Evolutionary conservation across 2,888 invertebrate genomes (phyloP).

Genomic region (Heterodera filipjevi): DNA sequence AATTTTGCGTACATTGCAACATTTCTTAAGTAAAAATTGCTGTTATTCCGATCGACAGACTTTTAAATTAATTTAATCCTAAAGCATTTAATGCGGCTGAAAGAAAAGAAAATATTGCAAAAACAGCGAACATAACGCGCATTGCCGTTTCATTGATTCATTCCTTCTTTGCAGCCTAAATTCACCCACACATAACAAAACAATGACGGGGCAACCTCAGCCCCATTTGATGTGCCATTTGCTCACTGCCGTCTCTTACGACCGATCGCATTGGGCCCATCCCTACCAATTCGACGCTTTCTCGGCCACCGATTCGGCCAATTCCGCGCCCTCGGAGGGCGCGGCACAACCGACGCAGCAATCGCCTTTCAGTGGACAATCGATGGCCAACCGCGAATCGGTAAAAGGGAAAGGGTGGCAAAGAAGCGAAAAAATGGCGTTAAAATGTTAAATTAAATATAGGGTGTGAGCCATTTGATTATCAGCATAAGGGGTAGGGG

Average conservation of each 20-base stretch:
- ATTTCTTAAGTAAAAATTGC: too few relatives aligned
- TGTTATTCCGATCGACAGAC: too few relatives aligned
- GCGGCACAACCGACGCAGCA: background rate
- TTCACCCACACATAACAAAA: background rate
- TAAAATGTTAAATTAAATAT: background rate
- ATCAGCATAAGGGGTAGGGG: background rate
- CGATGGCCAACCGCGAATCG: conserved; percentile 13
- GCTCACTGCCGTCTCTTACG: background rate
- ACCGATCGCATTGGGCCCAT: background rate
- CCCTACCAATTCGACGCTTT: background rate
- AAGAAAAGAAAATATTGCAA: too few relatives aligned
- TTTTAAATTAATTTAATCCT: too few relatives aligned
- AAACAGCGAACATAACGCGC: too few relatives aligned
- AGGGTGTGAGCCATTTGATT: background rate
- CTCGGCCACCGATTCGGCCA: background rate
- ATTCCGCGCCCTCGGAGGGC: background rate
- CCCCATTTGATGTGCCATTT: conserved; percentile 9
- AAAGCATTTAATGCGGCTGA: too few relatives aligned
- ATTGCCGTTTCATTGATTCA: too few relatives aligned
- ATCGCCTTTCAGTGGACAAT: background rate
- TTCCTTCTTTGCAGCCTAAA: background rate
- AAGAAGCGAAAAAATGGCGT: background rate
- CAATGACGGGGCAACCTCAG: background rate
- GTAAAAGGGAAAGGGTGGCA: background rate
- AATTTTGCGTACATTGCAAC: too few relatives aligned